phyloP scores from a whole-genome alignment of 2,113 vertebrate genomes.

The Baryphthengus martii region DNA sequence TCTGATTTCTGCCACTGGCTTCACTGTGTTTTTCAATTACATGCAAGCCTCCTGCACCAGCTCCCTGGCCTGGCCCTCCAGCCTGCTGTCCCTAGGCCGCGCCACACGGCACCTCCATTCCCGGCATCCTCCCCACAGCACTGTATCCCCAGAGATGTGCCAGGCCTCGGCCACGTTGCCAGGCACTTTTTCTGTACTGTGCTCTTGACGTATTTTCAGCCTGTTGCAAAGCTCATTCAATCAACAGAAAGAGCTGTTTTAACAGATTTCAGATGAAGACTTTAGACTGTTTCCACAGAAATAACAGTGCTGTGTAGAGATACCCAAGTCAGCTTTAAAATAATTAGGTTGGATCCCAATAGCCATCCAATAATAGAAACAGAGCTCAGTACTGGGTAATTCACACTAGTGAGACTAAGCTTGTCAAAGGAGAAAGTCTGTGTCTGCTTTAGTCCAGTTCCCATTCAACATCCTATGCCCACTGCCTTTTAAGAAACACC shows the following conservation, averaged over 20 bases:
- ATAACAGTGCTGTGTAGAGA: neutral
- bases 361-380: conserved; percentile 2
- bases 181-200: neutral
- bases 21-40: neutral
- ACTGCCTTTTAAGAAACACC: neutral
- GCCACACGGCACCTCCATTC: neutral
- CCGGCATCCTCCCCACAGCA: neutral
- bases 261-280: conserved; percentile 38
- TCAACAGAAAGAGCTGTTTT: conserved; percentile 7
- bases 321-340: conserved; percentile 30
- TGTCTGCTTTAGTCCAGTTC: neutral
- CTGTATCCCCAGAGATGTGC: neutral
- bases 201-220: conserved; percentile 12
- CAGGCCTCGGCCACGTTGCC: neutral
- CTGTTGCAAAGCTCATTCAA: conserved; percentile 16
- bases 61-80: neutral
- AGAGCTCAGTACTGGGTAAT: conserved; percentile 10
- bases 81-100: rapidly evolving
- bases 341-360: conserved; percentile 37
- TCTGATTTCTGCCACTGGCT: neutral
- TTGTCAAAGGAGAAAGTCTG: conserved; percentile 9
- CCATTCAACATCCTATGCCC: neutral
- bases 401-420: conserved; percentile 37
- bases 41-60: neutral
- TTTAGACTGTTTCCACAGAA: conserved; percentile 3